A percentile compares a stretch with the other conserved stretches of the same genome.
Conservation (phyloP, 2,888 invertebrate species). For the Ethmia dodecea region DNA sequence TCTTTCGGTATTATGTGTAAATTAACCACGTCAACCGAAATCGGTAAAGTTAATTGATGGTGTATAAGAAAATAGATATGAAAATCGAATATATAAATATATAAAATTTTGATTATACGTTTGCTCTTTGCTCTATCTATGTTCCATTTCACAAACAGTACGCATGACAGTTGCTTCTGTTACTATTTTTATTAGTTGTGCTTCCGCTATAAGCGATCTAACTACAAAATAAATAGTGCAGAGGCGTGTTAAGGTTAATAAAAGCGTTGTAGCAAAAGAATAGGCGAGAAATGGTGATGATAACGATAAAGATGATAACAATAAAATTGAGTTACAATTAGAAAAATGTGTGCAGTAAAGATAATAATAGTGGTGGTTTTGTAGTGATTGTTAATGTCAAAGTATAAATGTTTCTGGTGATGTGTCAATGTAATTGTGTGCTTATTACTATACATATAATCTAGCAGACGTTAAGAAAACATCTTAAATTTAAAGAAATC, state of each 20-base stretch:
- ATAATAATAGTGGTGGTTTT: conserved; percentile 21
- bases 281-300: conserved; percentile 28
- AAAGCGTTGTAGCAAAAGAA: conserved; percentile 40
- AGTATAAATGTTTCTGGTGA: conserved; percentile 18
- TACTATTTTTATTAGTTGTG: conserved; percentile 49
- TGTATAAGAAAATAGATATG: conserved; percentile 46
- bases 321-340: conserved; percentile 15
- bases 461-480: conserved; percentile 54
- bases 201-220: conserved; percentile 64
- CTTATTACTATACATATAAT: conserved; percentile 9
- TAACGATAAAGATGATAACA: conserved; percentile 23
- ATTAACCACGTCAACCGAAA: conserved; percentile 39
- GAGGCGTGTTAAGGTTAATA: conserved; percentile 36
- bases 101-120: conserved; percentile 43
- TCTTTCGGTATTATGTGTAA: conserved; percentile 50
- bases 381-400: conserved; percentile 9
- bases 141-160: conserved; percentile 56
- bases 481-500: conserved; percentile 50
- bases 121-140: conserved; percentile 37
- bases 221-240: conserved; percentile 35
- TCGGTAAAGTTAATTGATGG: conserved; percentile 59
- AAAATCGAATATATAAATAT: conserved; percentile 43
- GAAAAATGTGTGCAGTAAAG: conserved; percentile 21
- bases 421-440: conserved; percentile 15
- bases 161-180: conserved; percentile 72